phyloP scores from a whole-genome alignment of 2,797 vertebrate genomes.

The Gorsachius magnificus region DNA sequence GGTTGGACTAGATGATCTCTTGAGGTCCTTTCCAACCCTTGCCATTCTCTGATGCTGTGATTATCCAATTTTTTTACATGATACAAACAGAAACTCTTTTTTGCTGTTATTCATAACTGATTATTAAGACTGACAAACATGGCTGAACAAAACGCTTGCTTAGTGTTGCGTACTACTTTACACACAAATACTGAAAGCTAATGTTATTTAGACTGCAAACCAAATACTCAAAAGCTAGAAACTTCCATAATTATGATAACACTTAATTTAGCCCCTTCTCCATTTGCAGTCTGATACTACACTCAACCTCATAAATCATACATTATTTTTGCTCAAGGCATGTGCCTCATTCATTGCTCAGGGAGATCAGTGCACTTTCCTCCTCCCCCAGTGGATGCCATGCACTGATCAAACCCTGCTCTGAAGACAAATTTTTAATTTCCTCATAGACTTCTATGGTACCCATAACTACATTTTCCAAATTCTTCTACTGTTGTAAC shows the following conservation, averaged over 20 bases:
- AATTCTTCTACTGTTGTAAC: not conserved
- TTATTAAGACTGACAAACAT: not conserved
- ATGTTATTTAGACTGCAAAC: not conserved
- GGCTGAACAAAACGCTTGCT: not conserved
- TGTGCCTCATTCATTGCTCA: rapidly evolving
- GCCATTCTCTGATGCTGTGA: no score
- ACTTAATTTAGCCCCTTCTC: not conserved
- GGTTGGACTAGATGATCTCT: no score
- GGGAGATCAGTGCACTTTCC: not conserved
- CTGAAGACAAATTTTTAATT: not conserved
- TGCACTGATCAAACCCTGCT: not conserved
- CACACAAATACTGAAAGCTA: not conserved
- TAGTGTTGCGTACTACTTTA: not conserved
- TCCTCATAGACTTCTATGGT: not conserved
- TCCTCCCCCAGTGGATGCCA: not conserved
- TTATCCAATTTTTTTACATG: not conserved
- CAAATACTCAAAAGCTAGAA: not conserved
- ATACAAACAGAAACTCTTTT: not conserved
- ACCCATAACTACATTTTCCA: not conserved
- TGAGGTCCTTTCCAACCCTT: no score
- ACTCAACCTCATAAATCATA: rapidly evolving
- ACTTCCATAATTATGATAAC: not conserved
- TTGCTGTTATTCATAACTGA: not conserved
- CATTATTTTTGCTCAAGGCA: not conserved
- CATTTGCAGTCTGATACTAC: not conserved